These are phyloP conservation scores for Axinella damicornis DNA, from an alignment of 37 sponge, comb jelly and placozoan genomes.

Conservation along the genomic window DNA sequence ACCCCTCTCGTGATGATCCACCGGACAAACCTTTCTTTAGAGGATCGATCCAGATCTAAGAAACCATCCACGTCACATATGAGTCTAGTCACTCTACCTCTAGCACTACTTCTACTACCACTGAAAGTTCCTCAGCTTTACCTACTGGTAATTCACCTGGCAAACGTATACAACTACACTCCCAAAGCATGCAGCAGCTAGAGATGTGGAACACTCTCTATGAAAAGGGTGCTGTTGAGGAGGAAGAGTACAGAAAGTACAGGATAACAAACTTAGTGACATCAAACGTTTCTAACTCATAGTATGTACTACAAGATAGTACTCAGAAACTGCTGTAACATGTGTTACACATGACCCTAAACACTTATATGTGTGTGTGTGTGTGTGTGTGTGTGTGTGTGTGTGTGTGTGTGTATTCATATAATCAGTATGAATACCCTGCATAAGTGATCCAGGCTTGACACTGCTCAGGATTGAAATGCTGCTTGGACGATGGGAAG, in stretches of 20 bases:
- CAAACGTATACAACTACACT: background rate
- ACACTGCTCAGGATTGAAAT: background rate
- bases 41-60: background rate
- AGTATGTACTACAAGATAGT: background rate
- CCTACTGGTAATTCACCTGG: conserved; percentile 3
- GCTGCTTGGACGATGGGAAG: conserved; percentile 3
- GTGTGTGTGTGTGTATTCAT: no score
- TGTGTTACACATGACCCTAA: background rate
- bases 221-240: background rate
- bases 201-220: background rate
- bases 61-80: no score
- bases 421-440: background rate
- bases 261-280: background rate
- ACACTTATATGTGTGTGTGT: background rate
- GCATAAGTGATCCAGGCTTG: background rate
- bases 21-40: conserved; percentile 1
- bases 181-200: conserved; percentile 7
- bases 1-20: conserved; percentile 1
- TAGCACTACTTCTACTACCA: no score
- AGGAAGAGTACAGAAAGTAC: conserved; percentile 5
- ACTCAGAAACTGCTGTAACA: background rate
- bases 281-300: background rate
- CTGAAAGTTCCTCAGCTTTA: background rate
- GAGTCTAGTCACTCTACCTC: no score
- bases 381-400: background rate